phyloP scores from a whole-genome alignment of 2,888 invertebrate genomes.

The Cheilosia pagana region DNA sequence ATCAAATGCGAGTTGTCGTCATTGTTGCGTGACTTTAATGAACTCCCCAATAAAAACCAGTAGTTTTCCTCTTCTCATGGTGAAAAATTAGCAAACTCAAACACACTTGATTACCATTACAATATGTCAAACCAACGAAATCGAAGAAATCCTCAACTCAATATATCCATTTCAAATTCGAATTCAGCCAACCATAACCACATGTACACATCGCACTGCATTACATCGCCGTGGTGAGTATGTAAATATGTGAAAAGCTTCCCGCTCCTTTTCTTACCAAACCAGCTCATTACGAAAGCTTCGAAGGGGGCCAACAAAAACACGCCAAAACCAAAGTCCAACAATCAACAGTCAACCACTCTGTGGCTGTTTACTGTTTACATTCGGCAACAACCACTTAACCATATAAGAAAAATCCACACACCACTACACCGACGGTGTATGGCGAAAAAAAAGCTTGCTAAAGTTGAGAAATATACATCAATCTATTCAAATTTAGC shows the following conservation, averaged over 20 bases:
- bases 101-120: background rate
- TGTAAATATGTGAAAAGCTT: constrained; percentile 50
- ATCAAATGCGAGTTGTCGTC: background rate
- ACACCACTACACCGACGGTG: constrained; percentile 25
- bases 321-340: constrained; percentile 29
- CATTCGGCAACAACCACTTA: constrained; percentile 5
- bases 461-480: constrained; percentile 44
- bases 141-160: constrained; percentile 7
- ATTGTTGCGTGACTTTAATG: constrained; percentile 33
- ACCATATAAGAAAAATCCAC: constrained; percentile 3
- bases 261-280: constrained; percentile 57
- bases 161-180: constrained; percentile 12
- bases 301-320: constrained; percentile 22
- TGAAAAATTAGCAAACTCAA: constrained; percentile 13
- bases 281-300: constrained; percentile 65
- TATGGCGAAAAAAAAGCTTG: constrained; percentile 31
- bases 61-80: constrained; percentile 2
- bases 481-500: constrained; percentile 4
- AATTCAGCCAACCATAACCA: constrained; percentile 4
- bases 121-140: background rate
- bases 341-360: constrained; percentile 45
- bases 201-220: constrained; percentile 3
- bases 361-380: constrained; percentile 51
- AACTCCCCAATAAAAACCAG: constrained; percentile 12
- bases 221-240: constrained; percentile 32